A percentile compares a stretch with the other conserved stretches of the same genome.
These are phyloP conservation scores for Himalopsyche tibetana DNA, from an alignment of 2,888 invertebrate species.

Conservation along the genomic window DNA sequence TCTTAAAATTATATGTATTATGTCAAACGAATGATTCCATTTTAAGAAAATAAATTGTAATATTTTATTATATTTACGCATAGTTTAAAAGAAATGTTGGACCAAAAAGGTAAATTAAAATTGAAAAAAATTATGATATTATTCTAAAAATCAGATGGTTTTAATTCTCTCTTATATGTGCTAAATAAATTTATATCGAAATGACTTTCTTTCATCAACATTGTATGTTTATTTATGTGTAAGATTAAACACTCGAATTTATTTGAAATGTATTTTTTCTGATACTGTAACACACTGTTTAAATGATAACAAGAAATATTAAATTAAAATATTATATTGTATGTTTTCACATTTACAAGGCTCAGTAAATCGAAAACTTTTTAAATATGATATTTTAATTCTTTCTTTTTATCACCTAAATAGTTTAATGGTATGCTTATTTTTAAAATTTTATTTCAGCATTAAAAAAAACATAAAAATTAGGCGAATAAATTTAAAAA, in stretches of 20 bases:
- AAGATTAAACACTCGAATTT: neutral
- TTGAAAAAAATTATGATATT: neutral
- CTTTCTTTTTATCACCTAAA: neutral
- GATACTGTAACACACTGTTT: neutral
- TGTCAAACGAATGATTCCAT: too few species aligned
- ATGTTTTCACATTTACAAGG: neutral
- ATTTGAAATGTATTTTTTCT: neutral
- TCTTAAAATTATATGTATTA: too few species aligned
- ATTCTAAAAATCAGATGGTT: too few species aligned
- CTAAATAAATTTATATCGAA: too few species aligned
- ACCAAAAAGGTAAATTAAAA: constrained; percentile 20
- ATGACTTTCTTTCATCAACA: too few species aligned
- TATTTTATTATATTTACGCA: neutral
- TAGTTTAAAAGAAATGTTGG: neutral
- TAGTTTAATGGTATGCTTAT: too few species aligned
- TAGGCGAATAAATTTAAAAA: neutral
- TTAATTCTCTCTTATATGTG: too few species aligned
- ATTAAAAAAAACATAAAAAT: neutral
- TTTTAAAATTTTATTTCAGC: neutral
- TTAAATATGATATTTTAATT: neutral
- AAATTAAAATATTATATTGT: neutral
- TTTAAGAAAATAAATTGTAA: neutral
- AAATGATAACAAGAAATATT: neutral
- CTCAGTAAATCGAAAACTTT: neutral
- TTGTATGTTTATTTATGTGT: too few species aligned